Percentiles rank a stretch among this genome's conserved stretches.
These are phyloP conservation scores for Monoplex corrugatus DNA, from an alignment of 2,888 invertebrate species.

Conservation along the genomic window DNA sequence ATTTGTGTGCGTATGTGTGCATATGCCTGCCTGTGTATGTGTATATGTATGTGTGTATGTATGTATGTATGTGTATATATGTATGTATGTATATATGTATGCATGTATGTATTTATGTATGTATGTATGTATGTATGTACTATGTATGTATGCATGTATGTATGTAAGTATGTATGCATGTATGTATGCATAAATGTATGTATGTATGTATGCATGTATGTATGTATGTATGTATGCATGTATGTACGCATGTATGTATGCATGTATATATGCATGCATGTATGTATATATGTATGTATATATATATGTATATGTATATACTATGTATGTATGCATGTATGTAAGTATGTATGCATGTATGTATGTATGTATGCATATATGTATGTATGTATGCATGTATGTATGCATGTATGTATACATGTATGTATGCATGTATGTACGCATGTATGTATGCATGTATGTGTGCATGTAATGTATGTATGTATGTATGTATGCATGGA, in stretches of 20 bases:
- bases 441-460: no score
- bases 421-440: no score
- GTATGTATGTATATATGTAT: neutral
- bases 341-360: neutral
- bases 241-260: neutral
- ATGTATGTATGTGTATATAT: slow-evolving; percentile 20
- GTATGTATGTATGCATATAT: slow-evolving; percentile 17
- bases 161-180: no score
- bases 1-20: slow-evolving; percentile 34
- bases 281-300: neutral
- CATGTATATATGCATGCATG: slow-evolving; percentile 14
- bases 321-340: neutral
- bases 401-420: no score
- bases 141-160: no score
- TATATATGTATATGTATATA: neutral
- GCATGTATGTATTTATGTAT: no score
- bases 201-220: no score
- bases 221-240: no score
- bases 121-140: no score
- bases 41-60: neutral
- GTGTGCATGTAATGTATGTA: no score
- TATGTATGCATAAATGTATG: no score
- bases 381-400: slow-evolving; percentile 1
- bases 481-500: no score
- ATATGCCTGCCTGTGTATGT: slow-evolving; percentile 9